Base-by-base conservation (phyloP, 1,140 invertebrate species). In the Polyergus mexicanus region DNA sequence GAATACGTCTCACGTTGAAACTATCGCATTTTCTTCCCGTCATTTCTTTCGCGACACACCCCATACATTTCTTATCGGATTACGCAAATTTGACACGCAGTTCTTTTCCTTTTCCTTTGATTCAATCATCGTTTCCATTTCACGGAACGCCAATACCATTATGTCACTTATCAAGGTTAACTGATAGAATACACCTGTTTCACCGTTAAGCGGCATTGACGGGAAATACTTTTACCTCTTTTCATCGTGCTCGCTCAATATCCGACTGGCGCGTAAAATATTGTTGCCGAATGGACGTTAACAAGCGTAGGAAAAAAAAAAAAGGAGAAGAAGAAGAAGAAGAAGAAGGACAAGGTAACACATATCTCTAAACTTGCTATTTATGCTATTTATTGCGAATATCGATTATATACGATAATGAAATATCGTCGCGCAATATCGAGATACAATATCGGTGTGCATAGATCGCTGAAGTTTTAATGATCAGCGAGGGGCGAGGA, bases 181-280 rank as follows among this genome's bases (percentile, higher is more conserved):
- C 66, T 54, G 76, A 69, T 68, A 25, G 54, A 69, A 80, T 68
- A 32, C 63, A 32, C 63, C 28, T 22, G 32, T 68, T 35, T 35
- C 62, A 22, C 11, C 13, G 76, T 69, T 80, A 69, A 80, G 68
- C 22, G 41, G 28, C 54, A 69, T 13, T 38, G 63, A 68, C 63
- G 32, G 41, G 8, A 19, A 35, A 25, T 44, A 69, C 44, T 69
- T 69, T 54, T 25, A 68, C 54, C 76, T 56, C 44, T 80, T 78
- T 80, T 80, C 44, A 54, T 54, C 62, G 8, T 19, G 44, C 10
- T 66, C 35, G 16, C 68, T n/a, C n/a, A 35, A 66, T 68, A 38
- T 80, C 76, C 11, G 65, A 80, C 56, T n/a, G n/a, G n/a, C n/a
- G 38, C 19, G 13, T 38, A n/a, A 80, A 69, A 69, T 69, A 80